These are phyloP conservation scores for Coryphaenoides rupestris DNA, from an alignment of 2,113 vertebrate species.

Conservation along the genomic window DNA sequence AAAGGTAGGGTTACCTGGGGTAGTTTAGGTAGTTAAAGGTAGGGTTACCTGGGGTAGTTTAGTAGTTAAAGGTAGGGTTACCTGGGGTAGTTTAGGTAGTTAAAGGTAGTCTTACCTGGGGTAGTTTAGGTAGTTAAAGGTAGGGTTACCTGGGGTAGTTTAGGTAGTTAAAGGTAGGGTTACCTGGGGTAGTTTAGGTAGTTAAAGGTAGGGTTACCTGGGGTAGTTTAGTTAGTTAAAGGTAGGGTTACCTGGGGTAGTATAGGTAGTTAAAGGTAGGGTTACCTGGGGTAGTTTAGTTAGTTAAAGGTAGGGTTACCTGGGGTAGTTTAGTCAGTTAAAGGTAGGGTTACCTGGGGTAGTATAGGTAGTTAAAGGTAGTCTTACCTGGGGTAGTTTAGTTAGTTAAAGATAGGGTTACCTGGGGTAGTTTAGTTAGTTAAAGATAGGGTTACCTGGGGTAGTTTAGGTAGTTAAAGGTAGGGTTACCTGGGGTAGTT, in stretches of 20 bases:
- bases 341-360: not conserved
- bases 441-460: slow-evolving; percentile 76
- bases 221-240: not conserved
- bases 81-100: not conserved
- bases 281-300: not conserved
- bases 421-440: not conserved
- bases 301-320: slow-evolving; percentile 63
- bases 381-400: slow-evolving; percentile 87
- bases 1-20: not conserved
- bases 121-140: slow-evolving; percentile 75
- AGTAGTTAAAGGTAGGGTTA: slow-evolving; percentile 25
- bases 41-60: slow-evolving; percentile 87
- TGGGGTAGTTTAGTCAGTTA: slow-evolving; percentile 82
- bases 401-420: slow-evolving; percentile 28
- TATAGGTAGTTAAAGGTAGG: slow-evolving; percentile 62
- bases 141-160: not conserved
- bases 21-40: not conserved
- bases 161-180: not conserved
- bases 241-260: slow-evolving; percentile 84
- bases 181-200: slow-evolving; percentile 91
- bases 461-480: slow-evolving; percentile 75
- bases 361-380: not conserved
- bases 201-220: not conserved
- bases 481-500: not conserved
- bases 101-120: slow-evolving; percentile 76